Evolutionary conservation across 2,797 vertebrate genomes (phyloP), one percentile per base, ranked within the genome.

Genomic region (Neosilurus hyrtlii): DNA sequence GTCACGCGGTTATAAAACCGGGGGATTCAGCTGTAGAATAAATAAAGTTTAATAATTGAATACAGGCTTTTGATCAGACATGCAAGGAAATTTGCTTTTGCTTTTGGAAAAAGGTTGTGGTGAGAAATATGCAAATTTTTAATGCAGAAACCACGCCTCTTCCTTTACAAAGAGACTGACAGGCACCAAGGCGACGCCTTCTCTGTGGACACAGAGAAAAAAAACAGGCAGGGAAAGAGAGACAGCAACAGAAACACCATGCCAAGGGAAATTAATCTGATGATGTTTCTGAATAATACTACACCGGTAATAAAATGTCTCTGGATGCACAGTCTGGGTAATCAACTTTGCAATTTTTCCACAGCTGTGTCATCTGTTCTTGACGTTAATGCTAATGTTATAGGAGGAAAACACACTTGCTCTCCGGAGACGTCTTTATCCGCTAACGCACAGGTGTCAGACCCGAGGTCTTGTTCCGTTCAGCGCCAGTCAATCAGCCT

Each of bases 261-360:
- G 75, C n/a, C 75, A 30, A 49, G 22, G 57, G 57, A 62, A 51
- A 77, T 77, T 6, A 77, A 78, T 78, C 75, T 26, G 59, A 51
- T 11, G 37, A 8, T 26, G 37, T 63, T 18, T 51, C 75, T 78
- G 62, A 78, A 63, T 78, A 78, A 26, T 63, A 63, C 59, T 62
- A 26, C 75, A 26, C n/a, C 8, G 15, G n/a, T 78, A 78, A 78
- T 78, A 78, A 78, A 77, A 63, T 0, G 37, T 78, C 59, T 15
- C 37, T 20, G 75, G 37, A 63, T 51, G 9, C 75, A 7, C 26
- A 62, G 57, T 11, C 59, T 18, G 9, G 59, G 51, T 51, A 26
- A 63, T 78, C 75, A 63, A 62, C 59, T 51, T 63, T 63, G 1
- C 7, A 2, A 10, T 63, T 62, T 78, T 51, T 20, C 7, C 43